Evolutionary conservation across 2,888 invertebrate species (phyloP), one percentile per base, ranked within the genome.

Genomic region (Meiosimyza platycephala): DNA sequence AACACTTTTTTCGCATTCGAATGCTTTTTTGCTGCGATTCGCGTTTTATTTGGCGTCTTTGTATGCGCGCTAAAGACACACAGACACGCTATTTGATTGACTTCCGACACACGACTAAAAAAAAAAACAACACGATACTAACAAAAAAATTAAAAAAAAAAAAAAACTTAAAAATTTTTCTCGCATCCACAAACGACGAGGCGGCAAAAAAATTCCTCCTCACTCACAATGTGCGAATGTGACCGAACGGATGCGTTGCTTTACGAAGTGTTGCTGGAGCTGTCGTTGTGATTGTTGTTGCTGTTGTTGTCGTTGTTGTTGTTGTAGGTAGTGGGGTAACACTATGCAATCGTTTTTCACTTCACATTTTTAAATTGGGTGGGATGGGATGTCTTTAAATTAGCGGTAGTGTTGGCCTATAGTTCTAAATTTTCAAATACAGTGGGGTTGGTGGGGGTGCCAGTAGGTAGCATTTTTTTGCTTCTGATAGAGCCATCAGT

Each of bases 41-140:
- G 48, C n/a, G 33, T 33, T n/a, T n/a, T 52, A 52, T 48, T 59
- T 54, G 16, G n/a, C 18, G n/a, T 54, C 55, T 18, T 18, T 57
- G 81, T 40, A 40, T 40, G 54, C 15, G 50, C 70, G 54, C 40
- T 54, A 28, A 15, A 16, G 64, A 15, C 12, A 18, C 63, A 16
- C 18, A 52, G 47, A 63, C 84, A 86, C 86, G 85, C 85, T 86
- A 82, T 85, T 83, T 85, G 85, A 86, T 86, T 85, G 85, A 86
- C 87, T 85, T 85, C 85, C 87, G 86, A 85, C 85, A 84, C 86
- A 84, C 85, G 87, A 85, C 85, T 85, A 85, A 77, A 66, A 75
- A 67, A 57, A 69, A 64, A 54, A 51, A 70, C 72, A 71, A 74
- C 67, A 60, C 63, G 67, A 62, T 16, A 63, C 47, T 22, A 28